phyloP scores from a whole-genome alignment of 2,113 vertebrate species.

The Todiramphus chloris region DNA sequence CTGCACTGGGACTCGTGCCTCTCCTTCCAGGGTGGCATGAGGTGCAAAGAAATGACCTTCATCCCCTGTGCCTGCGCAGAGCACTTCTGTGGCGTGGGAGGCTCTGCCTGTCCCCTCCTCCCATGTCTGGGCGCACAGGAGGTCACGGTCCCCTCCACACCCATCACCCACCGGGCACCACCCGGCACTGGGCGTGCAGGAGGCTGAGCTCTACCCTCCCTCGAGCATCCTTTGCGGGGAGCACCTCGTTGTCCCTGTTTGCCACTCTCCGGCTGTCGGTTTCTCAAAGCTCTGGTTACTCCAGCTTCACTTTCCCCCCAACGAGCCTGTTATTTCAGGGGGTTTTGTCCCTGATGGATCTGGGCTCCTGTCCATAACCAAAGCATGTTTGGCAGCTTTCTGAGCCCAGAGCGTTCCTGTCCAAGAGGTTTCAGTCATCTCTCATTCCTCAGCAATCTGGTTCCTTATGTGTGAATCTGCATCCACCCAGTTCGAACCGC shows the following conservation, averaged over 20 bases:
- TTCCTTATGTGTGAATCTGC: conserved; percentile 50
- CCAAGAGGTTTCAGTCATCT: conserved; percentile 66
- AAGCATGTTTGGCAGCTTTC: conserved; percentile 61
- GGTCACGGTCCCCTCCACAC: neutral
- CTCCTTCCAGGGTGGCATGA: neutral
- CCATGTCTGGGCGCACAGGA: accelerated
- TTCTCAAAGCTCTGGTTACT: neutral
- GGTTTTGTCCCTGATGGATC: conserved; percentile 37
- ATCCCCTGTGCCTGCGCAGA: neutral
- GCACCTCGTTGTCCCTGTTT: neutral
- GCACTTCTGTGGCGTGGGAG: neutral
- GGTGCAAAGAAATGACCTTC: neutral
- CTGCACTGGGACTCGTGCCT: neutral
- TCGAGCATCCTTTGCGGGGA: neutral
- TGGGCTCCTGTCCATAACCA: conserved; percentile 57
- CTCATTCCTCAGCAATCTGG: conserved; percentile 59
- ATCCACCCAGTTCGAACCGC: conserved; percentile 45
- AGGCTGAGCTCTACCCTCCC: neutral
- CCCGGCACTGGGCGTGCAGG: neutral
- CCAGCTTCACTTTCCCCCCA: neutral
- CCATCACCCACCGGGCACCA: accelerated
- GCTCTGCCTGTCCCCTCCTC: neutral
- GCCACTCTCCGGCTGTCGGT: neutral
- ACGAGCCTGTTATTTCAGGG: neutral
- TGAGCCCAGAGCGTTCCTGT: conserved; percentile 46